Evolutionary conservation across 2,888 invertebrate species (phyloP), one percentile per base, ranked within the genome.

Genomic region (Pachliopta kotzebuea): DNA sequence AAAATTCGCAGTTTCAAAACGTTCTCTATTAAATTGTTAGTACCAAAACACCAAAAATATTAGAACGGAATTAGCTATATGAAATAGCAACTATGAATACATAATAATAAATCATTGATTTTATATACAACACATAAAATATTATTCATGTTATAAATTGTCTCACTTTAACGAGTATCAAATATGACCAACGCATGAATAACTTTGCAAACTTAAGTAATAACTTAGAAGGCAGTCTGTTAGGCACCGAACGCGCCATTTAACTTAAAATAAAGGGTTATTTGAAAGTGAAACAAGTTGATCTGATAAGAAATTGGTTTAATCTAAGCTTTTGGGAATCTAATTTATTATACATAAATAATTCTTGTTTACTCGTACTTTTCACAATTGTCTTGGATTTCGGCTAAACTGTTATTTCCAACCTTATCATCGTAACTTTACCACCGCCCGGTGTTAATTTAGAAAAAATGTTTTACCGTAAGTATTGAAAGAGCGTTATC

Each of bases 151-250:
- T 31, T 60, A 54, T 53, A 60, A 60, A 42, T 54, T 60, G 53
- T 60, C 23, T 54, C 60, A 31, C 42, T 60, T 54, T 37, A 60
- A 23, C n/a, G 24, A 42, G 24, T 60, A 54, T 60, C 54, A 53
- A 61, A 61, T 61, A 62, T 62, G 45, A 56, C 49, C 56, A 21
- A 63, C 63, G 63, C 57, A 53, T 58, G 58, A 57, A 63, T 58
- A 57, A 63, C 52, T 58, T 57, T 54, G 45, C 53, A 29, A 63
- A 63, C 57, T 58, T 63, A 53, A 63, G 63, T 58, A 63, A 57
- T 53, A 53, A 37, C 37, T 21, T 57, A 62, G 52, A 52, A 57
- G 37, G 37, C 42, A 62, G 56, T 62, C 56, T 62, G 56, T 62
- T 49, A 62, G 37, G 56, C 57, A 26, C 56, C 37, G 56, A 42